Evolutionary conservation across 1,140 invertebrate species (phyloP), one percentile per base, ranked within the genome.

Genomic region (Drosophila pseudoananassae): DNA sequence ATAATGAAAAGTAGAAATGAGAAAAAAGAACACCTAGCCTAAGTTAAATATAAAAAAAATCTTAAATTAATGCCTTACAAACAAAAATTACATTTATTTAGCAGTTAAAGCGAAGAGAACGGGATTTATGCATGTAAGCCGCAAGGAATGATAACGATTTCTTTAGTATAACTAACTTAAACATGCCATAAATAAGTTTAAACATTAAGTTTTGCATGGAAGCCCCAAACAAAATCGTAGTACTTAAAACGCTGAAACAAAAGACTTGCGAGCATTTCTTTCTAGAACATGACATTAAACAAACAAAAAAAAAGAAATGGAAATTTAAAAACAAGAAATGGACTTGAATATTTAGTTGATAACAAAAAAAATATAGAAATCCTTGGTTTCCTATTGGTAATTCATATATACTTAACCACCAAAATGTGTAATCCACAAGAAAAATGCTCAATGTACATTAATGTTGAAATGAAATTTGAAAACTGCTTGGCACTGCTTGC

Each of bases 111-210:
- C 29, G 33, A 70, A 31, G 20, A 46, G 14, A 29, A 43, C 9
- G 38, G 14, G 40, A 43, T 60, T 49, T 43, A 73, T 60, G 70
- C 63, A 69, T 69, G 65, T 69, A 69, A 69, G 65, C 65, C 63
- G 63, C 50, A 69, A 69, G 65, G 63, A 68, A 69, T 69, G 31
- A 69, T 25, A 47, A 56, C 17, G 70, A 78, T 83, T 78, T 74
- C 56, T 77, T 81, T 87, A 85, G 82, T 85, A 82, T 85, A 85
- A 85, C 82, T 85, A 87, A 85, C 82, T 85, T 85, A 87, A 85
- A 85, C 82, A 85, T 85, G 82, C 82, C 82, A 85, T 85, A 85
- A 82, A 87, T 85, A 85, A 87, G 82, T 87, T 85, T 59, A 56
- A 61, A 60, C 54, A 64, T 87, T 87, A 85, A 84, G 81, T 85